Evolutionary conservation across 2,888 invertebrate species (phyloP), one percentile per base, ranked within the genome.

Genomic region (Cephus runcator): DNA sequence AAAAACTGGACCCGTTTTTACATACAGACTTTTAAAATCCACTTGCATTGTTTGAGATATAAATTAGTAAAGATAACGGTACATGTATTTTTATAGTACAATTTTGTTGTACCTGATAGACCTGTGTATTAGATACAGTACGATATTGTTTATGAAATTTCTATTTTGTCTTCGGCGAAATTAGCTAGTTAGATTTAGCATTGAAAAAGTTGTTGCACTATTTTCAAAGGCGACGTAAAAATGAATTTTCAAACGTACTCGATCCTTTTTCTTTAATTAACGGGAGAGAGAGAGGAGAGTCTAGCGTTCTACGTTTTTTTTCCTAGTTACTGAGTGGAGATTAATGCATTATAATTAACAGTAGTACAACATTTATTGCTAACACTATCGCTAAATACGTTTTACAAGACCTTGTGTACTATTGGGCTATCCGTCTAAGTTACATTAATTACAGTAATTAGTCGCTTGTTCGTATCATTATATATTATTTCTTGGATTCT

Each of bases 331-430:
- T 80, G 76, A 68, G 71, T 69, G 68, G 40, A 75, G 73, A 80
- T 83, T 80, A 69, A 73, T 78, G 76, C 80, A 69, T 81, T 77
- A 82, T 83, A 81, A 83, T 81, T 82, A 85, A 84, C 80, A 82
- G 78, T 81, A 78, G 77, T 84, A 85, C 85, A 82, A 85, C 80
- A 86, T 83, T 85, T 83, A 87, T 84, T 83, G 79, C 75, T 77
- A 82, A 76, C 79, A 75, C 77, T 80, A 78, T 76, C 73, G 77
- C 76, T 84, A 82, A 81, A 77, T 80, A 79, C 77, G 80, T 78
- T 75, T 81, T 81, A 83, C 81, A 84, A 82, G 79, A 77, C 73
- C 36, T 73, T 73, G 76, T 33, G 36, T 73, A 79, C 69, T 73
- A 69, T 75, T 75, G 34, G 30, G 12, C 69, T 77, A 76, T 76